Base-by-base conservation (phyloP, 1,140 invertebrate species). In the Leptestheria dahalacensis region DNA sequence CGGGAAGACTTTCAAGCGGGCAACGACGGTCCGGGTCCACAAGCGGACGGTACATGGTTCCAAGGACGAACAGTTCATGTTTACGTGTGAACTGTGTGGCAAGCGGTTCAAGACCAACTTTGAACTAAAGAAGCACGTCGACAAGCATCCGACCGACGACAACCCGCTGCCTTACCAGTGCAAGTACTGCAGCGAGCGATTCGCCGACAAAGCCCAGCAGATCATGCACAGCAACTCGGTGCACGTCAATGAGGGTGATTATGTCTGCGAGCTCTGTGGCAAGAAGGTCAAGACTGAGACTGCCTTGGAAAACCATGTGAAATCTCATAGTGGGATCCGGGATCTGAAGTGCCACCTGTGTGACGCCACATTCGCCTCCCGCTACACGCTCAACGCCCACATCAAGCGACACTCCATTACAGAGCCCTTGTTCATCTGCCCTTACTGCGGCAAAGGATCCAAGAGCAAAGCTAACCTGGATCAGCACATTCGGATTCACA, bases 391-490 rank as follows among this genome's bases (percentile, higher is more conserved):
- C 12, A 60, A 46, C 41, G 58, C 58, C 47, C 58, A 60, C 21
- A 29, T 60, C 0, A 52, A 52, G 52, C 25, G 58, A 51, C 69
- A 71, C 33, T 26, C 53, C 24, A 55, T 55, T 10, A 55, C 53
- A 11, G 53, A 55, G 53, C 53, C 53, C n/a, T 28, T 55, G 15
- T 55, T 55, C 28, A 29, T 33, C 15, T 55, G 53, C n/a, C 53
- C 53, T 1, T 55, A 55, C 25, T 55, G 53, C 33, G 53, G 53
- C 21, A 91, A 91, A 69, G 88, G 85, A 66, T 88, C 91, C 2
- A 76, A 86, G 24, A 88, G 85, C 9, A 88, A 89, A 69, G 86
- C 90, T 71, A 91, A 91, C 68, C 74, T 92, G 18, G 89, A 91
- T 69, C 72, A 90, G 52, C 89, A 91, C 70, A 87, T 91, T 2